These are phyloP conservation scores for Acrocyrtus sp. DNA, from an alignment of 2,888 invertebrate species.

Conservation along the genomic window DNA sequence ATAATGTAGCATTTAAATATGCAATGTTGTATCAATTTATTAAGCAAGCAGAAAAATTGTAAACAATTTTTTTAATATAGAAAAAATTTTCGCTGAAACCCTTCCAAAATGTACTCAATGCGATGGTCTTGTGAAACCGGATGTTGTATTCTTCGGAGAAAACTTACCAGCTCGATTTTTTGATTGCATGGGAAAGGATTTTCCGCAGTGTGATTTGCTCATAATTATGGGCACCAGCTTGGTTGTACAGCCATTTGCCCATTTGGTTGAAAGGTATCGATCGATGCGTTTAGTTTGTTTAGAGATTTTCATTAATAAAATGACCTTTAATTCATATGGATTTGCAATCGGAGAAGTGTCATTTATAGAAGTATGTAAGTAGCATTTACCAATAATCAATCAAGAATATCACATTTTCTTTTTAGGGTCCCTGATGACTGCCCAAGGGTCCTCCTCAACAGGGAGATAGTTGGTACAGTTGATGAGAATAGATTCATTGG, in stretches of 20 bases:
- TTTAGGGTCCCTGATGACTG: conserved; percentile 75
- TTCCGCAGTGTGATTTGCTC: conserved; percentile 86
- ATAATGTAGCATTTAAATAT: too few species aligned
- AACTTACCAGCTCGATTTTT: conserved; percentile 84
- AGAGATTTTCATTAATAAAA: too few species aligned
- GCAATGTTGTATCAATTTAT: too few species aligned
- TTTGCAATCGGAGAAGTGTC: too few species aligned
- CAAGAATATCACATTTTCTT: conserved; percentile 2
- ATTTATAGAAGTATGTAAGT: neutral
- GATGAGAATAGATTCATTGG: conserved; percentile 65
- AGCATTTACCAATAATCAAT: neutral
- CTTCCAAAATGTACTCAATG: conserved; percentile 82
- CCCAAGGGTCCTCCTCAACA: conserved; percentile 87
- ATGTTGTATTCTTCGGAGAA: conserved; percentile 97
- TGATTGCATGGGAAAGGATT: conserved; percentile 76
- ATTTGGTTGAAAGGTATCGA: conserved; percentile 85
- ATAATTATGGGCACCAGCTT: conserved; percentile 96
- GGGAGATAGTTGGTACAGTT: conserved; percentile 74
- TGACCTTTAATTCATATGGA: too few species aligned
- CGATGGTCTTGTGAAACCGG: conserved; percentile 87
- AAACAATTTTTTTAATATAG: conserved; percentile 69
- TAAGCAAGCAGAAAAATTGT: neutral
- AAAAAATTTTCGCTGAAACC: conserved; percentile 76
- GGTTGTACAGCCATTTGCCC: conserved; percentile 94
- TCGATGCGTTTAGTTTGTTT: neutral